phyloP scores from a whole-genome alignment of 2,888 invertebrate species.

The Cantharis rufa region DNA sequence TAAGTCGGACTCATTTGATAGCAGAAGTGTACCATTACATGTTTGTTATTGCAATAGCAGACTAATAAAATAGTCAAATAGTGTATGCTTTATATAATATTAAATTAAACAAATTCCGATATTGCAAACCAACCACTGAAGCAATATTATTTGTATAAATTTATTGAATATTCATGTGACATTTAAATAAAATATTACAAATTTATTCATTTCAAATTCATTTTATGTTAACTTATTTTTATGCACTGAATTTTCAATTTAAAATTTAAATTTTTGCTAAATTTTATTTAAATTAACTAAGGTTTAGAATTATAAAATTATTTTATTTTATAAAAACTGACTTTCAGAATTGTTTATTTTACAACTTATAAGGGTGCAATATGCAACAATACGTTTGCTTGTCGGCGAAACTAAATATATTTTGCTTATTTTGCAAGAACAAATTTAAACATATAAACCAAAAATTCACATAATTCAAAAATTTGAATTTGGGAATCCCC shows the following conservation, averaged over 20 bases:
- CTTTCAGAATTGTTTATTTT: too few relatives aligned
- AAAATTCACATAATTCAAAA: too few relatives aligned
- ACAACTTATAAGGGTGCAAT: too few relatives aligned
- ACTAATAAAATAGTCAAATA: background rate
- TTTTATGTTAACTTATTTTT: background rate
- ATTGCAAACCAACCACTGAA: background rate
- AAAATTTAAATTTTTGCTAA: background rate
- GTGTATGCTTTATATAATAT: background rate
- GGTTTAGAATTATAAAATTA: background rate
- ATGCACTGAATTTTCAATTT: background rate
- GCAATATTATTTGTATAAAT: background rate
- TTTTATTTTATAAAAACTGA: background rate
- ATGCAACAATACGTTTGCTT: too few relatives aligned
- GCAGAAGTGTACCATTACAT: too few relatives aligned
- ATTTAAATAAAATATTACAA: background rate
- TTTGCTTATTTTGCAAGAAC: too few relatives aligned
- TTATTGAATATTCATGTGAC: background rate
- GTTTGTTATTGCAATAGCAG: background rate
- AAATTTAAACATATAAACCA: too few relatives aligned
- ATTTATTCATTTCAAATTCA: background rate
- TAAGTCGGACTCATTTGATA: too few relatives aligned
- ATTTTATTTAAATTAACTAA: background rate
- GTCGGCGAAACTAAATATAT: too few relatives aligned
- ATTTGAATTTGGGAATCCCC: too few relatives aligned
- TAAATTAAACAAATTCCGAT: too few relatives aligned